Percentiles rank a stretch among this genome's conserved stretches.
phyloP scores from a whole-genome alignment of 2,888 invertebrate species.

The Anthrax anthrax region DNA sequence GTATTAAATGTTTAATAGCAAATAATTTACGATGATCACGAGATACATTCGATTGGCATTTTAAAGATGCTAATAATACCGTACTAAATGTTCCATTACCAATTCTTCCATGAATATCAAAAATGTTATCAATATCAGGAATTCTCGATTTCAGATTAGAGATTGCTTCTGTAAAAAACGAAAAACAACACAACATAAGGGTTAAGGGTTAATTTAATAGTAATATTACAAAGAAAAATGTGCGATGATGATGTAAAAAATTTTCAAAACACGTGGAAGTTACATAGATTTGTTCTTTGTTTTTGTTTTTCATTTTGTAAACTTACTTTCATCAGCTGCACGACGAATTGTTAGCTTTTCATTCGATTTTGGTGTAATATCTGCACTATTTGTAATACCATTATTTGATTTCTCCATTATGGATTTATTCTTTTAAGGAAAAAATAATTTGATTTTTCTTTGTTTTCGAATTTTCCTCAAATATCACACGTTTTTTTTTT shows the following conservation, averaged over 20 bases:
- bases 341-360: neutral
- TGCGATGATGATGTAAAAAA: no score
- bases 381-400: neutral
- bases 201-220: no score
- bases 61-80: conserved; percentile 61
- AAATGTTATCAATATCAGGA: conserved; percentile 47
- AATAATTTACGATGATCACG: conserved; percentile 43
- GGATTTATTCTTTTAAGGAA: no score
- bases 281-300: neutral
- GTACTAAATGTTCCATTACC: conserved; percentile 81
- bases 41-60: conserved; percentile 32
- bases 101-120: conserved; percentile 54
- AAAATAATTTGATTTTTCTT: neutral
- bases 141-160: conserved; percentile 32
- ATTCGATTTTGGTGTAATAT: neutral
- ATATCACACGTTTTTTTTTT: neutral
- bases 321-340: neutral
- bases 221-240: no score
- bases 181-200: neutral
- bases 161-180: conserved; percentile 21
- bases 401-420: neutral
- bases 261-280: neutral
- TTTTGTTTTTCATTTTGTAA: neutral
- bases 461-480: neutral
- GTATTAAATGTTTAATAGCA: conserved; percentile 77